Evolutionary conservation across 2,113 vertebrate genomes (phyloP).

Genomic region (Pelusios castaneus): DNA sequence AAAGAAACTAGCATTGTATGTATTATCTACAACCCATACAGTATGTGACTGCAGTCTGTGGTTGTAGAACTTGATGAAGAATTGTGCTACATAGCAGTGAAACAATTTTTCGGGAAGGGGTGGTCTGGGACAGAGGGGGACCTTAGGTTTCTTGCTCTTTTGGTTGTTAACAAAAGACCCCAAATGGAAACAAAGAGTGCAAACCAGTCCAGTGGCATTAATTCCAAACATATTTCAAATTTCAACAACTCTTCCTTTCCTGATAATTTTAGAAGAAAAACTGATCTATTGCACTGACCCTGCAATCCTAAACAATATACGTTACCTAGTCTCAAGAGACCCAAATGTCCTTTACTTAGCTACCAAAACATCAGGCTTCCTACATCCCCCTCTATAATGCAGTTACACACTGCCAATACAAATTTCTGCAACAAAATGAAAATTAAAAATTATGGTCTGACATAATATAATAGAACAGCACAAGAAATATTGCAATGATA

Average conservation of each 20-base stretch:
- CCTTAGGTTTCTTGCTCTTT: too few relatives aligned
- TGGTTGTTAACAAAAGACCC: neutral
- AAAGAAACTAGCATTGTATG: neutral
- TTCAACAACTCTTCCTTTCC: neutral
- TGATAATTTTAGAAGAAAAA: neutral
- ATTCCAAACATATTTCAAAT: too few relatives aligned
- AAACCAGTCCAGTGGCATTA: neutral
- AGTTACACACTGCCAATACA: neutral
- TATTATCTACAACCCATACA: neutral
- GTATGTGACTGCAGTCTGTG: neutral
- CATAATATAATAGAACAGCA: fast-evolving
- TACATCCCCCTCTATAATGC: neutral
- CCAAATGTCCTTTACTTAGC: neutral
- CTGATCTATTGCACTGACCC: fast-evolving
- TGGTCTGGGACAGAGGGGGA: too few relatives aligned
- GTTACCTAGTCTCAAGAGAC: neutral
- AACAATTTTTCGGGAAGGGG: too few relatives aligned
- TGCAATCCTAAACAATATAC: neutral
- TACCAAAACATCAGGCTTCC: neutral
- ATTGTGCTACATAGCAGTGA: neutral
- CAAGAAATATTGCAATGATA: neutral
- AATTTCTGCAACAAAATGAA: neutral
- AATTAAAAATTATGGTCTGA: fast-evolving
- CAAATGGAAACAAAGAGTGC: neutral
- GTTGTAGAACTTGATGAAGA: neutral